phyloP scores from a whole-genome alignment of 2,113 vertebrate species.

The Shinisaurus crocodilurus region DNA sequence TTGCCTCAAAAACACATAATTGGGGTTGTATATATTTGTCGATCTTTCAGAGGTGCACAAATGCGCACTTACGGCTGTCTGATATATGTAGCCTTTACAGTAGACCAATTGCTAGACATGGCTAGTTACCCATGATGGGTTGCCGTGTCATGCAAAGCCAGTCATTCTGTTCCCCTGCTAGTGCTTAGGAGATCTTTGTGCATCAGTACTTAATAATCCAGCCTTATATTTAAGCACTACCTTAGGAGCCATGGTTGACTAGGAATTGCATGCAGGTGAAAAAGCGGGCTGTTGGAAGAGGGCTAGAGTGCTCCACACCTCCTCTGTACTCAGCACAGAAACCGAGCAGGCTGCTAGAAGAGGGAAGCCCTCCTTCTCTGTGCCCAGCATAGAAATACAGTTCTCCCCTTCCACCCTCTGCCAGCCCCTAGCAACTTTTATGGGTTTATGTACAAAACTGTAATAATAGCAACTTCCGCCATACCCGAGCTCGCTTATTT shows the following conservation, averaged over 20 bases:
- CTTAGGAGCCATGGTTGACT: background rate
- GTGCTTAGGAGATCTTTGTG: background rate
- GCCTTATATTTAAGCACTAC: too few relatives aligned
- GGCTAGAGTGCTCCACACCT: background rate
- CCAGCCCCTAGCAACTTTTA: background rate
- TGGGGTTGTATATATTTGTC: too few relatives aligned
- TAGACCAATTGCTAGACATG: too few relatives aligned
- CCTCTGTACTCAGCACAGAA: background rate
- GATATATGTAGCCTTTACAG: too few relatives aligned
- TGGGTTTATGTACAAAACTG: background rate
- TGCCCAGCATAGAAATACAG: too few relatives aligned
- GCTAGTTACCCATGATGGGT: too few relatives aligned
- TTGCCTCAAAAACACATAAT: too few relatives aligned
- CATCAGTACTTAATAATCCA: background rate
- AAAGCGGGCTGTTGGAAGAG: background rate
- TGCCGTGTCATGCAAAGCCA: background rate
- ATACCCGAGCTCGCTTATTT: background rate
- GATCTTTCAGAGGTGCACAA: too few relatives aligned
- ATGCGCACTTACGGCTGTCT: too few relatives aligned
- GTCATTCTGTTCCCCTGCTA: background rate
- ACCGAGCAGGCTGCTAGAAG: background rate
- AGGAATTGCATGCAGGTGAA: background rate
- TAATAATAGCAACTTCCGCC: background rate
- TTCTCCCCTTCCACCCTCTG: too few relatives aligned
- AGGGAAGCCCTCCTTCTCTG: background rate